Evolutionary conservation across 1,140 invertebrate species (phyloP), one percentile per base, ranked within the genome.

Genomic region (Portunus trituberculatus): DNA sequence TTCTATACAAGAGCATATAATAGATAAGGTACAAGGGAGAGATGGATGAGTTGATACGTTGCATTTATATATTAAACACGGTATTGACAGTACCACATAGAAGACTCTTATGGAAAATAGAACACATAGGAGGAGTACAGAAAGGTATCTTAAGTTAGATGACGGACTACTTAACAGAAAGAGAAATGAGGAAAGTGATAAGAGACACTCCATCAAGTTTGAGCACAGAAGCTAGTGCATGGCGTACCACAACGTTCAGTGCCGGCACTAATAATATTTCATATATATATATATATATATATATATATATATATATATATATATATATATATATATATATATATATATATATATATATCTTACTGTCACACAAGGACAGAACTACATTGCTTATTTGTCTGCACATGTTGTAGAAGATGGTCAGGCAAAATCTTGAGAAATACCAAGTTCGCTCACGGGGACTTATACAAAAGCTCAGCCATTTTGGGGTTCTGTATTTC

Each of bases 201-300:
- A 25, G 59, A 12, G 25, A n/a, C n/a, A n/a, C n/a, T n/a, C n/a
- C n/a, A n/a, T n/a, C n/a, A n/a, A n/a, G n/a, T n/a, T n/a, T n/a
- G 59, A 12, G 59, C 25, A 25, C 59, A 25, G 4, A 14, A 28
- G 84, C 32, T 14, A 14, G 0, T 25, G n/a, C 0, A 87, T 29
- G 16, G 25, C 28, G 25, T 87, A 31, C 0, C 84, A 28, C 25
- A 14, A 14, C 14, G 0, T 0, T 6, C 32, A 28, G 32, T 31
- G n/a, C 14, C 25, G 4, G 84, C 4, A 4, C 20, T 88, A 32
- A 8, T 32, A 88, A 4, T 20, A 7, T 32, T 10, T 76, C 4
- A 88, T 16, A 88, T 29, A 88, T 88, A 29, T 88, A 29, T 29
- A 88, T 29, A 88, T 88, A 88, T 88, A 88, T 29, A 88, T 88